These are phyloP conservation scores for Misgurnus mizolepis DNA, from an alignment of 2,113 vertebrate genomes.

Conservation along the genomic window DNA sequence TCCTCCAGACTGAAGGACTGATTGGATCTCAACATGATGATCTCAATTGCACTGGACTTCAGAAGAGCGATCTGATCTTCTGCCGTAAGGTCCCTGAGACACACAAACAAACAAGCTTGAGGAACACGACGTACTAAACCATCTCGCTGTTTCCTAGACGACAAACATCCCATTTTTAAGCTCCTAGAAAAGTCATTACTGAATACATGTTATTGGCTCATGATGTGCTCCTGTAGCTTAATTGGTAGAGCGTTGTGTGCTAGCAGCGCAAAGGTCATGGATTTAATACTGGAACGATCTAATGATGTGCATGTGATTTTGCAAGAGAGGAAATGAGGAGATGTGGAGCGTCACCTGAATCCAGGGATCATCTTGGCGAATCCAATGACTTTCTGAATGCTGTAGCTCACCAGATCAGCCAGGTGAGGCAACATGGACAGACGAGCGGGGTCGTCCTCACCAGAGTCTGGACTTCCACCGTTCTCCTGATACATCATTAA, in stretches of 20 bases:
- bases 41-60: constrained; percentile 96
- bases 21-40: constrained; percentile 98
- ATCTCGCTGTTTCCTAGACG: constrained; percentile 37
- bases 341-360: constrained; percentile 80
- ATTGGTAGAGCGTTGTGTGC: too few species aligned
- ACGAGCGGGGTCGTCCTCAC: constrained; percentile 71
- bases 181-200: too few species aligned
- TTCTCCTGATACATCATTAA: constrained; percentile 79
- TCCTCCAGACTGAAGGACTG: constrained; percentile 93
- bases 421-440: constrained; percentile 94
- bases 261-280: too few species aligned
- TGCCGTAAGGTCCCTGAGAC: constrained; percentile 78
- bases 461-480: constrained; percentile 72
- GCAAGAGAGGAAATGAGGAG: too few species aligned
- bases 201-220: too few species aligned
- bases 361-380: constrained; percentile 99
- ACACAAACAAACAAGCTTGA: not conserved
- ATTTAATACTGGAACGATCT: too few species aligned
- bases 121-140: constrained; percentile 44
- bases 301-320: too few species aligned
- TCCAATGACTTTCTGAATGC: constrained; percentile 96
- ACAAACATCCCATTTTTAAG: not conserved
- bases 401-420: constrained; percentile 96
- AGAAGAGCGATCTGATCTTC: constrained; percentile 97
- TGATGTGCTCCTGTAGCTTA: too few species aligned